Evolutionary conservation across 64 coral and sea anemone species (phyloP).

Genomic region (Stylophora pistillata): DNA sequence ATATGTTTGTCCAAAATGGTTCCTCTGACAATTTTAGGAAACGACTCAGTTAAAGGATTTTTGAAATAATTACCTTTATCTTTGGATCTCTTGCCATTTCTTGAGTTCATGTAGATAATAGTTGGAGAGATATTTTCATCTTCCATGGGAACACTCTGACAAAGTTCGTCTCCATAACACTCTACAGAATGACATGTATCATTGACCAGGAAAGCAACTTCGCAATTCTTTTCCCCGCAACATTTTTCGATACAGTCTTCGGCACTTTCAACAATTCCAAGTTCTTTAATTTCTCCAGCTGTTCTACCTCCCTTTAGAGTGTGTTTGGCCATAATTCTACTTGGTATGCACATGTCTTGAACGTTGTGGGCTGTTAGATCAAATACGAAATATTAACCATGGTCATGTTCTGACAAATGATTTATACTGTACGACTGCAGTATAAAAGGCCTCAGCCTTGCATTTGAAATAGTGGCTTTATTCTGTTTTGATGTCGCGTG

Average conservation of each 20-base stretch:
- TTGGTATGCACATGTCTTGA: conserved; percentile 73
- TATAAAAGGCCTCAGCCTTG: no score
- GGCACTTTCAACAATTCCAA: conserved; percentile 67
- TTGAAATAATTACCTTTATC: conserved; percentile 69
- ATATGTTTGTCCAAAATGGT: background rate
- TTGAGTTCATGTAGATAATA: conserved; percentile 87
- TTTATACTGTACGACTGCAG: no score
- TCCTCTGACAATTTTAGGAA: background rate
- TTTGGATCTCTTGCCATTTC: conserved; percentile 68
- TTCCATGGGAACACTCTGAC: conserved; percentile 67
- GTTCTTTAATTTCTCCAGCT: conserved; percentile 82
- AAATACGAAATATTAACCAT: no score
- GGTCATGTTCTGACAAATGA: no score
- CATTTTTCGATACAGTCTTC: conserved; percentile 96
- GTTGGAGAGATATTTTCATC: conserved; percentile 77
- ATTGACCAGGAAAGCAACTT: conserved; percentile 82
- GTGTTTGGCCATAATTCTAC: conserved; percentile 81
- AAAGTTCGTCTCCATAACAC: conserved; percentile 92
- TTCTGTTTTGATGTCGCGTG: no score
- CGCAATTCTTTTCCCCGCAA: conserved; percentile 68
- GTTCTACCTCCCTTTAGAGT: conserved; percentile 89
- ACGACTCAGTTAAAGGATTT: background rate
- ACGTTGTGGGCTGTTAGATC: conserved; percentile 45
- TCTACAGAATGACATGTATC: conserved; percentile 76
- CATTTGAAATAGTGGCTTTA: no score